Percentiles rank a stretch among this genome's conserved stretches.
Conservation (phyloP, 2,113 vertebrate species). For the Leucopternis melanops region DNA sequence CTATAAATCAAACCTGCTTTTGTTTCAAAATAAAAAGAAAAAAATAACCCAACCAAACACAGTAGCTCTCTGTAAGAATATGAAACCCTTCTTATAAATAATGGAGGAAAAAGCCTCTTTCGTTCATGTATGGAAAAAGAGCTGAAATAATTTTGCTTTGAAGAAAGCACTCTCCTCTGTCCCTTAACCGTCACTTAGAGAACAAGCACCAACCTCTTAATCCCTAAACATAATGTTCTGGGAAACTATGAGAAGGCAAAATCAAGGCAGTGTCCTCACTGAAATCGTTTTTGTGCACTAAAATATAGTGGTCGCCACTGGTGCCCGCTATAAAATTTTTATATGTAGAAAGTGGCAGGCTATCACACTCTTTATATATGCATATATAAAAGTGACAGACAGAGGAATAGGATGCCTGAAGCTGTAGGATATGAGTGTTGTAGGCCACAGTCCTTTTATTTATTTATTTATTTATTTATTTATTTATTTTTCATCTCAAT, state of each 20-base stretch:
- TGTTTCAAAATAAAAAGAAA: not conserved
- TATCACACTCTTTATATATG: conserved; percentile 29
- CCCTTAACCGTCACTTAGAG: not conserved
- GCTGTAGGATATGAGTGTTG: not conserved
- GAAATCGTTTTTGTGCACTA: not conserved
- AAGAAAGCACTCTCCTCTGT: not conserved
- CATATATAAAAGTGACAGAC: conserved; percentile 17
- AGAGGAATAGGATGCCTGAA: not conserved
- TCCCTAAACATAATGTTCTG: not conserved
- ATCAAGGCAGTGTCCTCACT: not conserved
- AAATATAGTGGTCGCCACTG: not conserved
- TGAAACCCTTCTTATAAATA: not conserved
- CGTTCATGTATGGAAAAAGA: not conserved
- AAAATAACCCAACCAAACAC: not conserved
- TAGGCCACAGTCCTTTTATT: not conserved
- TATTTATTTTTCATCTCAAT: not conserved
- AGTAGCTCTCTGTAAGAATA: not conserved
- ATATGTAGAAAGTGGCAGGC: conserved; percentile 1
- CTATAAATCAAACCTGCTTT: not conserved
- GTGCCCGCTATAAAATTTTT: not conserved
- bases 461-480: too few relatives aligned
- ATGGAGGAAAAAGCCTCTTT: not conserved
- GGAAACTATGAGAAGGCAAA: not conserved
- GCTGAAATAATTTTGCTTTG: not conserved
- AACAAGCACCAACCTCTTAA: not conserved